phyloP scores from a whole-genome alignment of 2,888 invertebrate species.

The Phalera bucephala region DNA sequence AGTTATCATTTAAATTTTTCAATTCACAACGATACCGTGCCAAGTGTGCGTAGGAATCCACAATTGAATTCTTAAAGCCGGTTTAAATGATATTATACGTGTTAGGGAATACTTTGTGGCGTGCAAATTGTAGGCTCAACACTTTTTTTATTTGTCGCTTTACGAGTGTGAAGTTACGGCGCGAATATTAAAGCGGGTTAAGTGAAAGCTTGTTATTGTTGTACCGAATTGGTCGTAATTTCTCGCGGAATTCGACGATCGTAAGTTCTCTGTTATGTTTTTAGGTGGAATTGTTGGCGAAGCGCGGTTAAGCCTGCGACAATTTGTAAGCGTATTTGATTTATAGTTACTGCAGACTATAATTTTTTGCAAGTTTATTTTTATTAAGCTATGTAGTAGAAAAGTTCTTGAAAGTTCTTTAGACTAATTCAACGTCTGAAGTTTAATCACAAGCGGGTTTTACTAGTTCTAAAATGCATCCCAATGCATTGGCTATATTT shows the following conservation, averaged over 20 bases:
- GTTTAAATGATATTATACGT: conserved; percentile 29
- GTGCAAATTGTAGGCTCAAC: conserved; percentile 37
- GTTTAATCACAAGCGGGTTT: no score
- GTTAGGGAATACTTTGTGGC: conserved; percentile 30
- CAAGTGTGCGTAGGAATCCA: conserved; percentile 53
- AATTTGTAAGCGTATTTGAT: no score
- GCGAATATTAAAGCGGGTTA: conserved; percentile 34
- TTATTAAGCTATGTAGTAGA: no score
- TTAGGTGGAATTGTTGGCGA: background rate
- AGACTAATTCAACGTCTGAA: no score
- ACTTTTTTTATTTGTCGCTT: conserved; percentile 33
- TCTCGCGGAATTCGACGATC: conserved; percentile 18
- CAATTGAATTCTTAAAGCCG: conserved; percentile 23
- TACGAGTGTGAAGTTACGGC: conserved; percentile 30
- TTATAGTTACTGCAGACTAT: no score
- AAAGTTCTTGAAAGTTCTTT: no score
- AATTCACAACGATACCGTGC: conserved; percentile 65
- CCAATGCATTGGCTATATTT: no score
- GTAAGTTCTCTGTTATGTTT: conserved; percentile 11
- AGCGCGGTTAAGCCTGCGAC: background rate
- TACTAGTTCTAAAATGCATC: no score
- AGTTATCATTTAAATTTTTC: conserved; percentile 82
- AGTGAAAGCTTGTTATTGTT: conserved; percentile 34
- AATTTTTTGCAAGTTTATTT: no score
- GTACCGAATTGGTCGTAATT: conserved; percentile 24